Base-by-base conservation (phyloP, 1,140 invertebrate genomes). In the Ceratoteleas bidentatus region DNA sequence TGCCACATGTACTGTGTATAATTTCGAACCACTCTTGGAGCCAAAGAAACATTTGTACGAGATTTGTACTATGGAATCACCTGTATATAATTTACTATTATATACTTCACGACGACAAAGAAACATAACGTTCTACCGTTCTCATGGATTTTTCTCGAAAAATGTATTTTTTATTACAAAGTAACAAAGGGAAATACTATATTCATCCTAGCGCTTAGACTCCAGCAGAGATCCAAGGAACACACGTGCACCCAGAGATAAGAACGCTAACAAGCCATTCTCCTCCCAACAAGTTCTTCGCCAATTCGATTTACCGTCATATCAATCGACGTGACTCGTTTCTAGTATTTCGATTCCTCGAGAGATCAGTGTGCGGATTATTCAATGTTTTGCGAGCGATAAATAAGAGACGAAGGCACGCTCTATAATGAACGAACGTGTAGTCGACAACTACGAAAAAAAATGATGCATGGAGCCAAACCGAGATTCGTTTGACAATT, bases 91-190 rank as follows among this genome's bases (percentile, higher is more conserved):
- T 83, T 83, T 78, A 60, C 11, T 83, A 66, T 72, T 79, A 76
- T 79, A 79, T 79, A 83, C 72, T 61, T 75, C 72, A 76, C 62
- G 61, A 79, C 49, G 36, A 83, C 66, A 83, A 83, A 83, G 76
- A 79, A 83, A 79, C 81, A 83, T 83, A 83, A 83, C 65, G 54
- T 79, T 83, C 15, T 73, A 62, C 60, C 34, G 60, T 66, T 78
- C 58, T 78, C 69, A 75, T 69, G 47, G 73, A 83, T 78, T 83
- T 61, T 79, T 76, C 70, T 83, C 61, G 13, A 83, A 83, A 83
- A 77, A 38, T 78, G 81, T 79, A 83, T 83, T 83, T 83, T 83
- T 75, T 83, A 83, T 83, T 83, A 79, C 69, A 70, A 75, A 73
- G 52, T n/a, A n/a, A n/a, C n/a, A n/a, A 58, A 81, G 60, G 54